A percentile compares a stretch with the other conserved stretches of the same genome.
These are phyloP conservation scores for Cephus pygmeus DNA, from an alignment of 2,888 invertebrate species.

Conservation along the genomic window DNA sequence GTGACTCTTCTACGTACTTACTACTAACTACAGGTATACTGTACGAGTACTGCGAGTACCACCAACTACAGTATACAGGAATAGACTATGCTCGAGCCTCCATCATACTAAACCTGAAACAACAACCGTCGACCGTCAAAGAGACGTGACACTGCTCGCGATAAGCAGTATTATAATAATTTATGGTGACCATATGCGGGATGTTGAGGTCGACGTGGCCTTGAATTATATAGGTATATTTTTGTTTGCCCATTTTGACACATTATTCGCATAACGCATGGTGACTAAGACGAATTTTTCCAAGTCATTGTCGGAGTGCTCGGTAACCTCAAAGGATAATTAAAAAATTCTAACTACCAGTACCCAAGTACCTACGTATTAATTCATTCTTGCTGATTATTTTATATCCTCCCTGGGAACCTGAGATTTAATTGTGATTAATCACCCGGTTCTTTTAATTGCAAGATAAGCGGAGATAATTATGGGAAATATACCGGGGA, in stretches of 20 bases:
- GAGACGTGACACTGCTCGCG: neutral
- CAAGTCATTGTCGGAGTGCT: neutral
- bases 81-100: neutral
- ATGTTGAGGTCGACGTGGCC: too few species aligned
- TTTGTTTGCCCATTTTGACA: too few species aligned
- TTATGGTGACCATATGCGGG: too few species aligned
- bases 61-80: neutral
- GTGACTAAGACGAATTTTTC: neutral
- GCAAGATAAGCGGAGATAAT: neutral
- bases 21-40: neutral
- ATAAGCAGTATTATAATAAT: neutral
- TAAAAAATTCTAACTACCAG: neutral
- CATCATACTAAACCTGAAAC: neutral
- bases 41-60: neutral
- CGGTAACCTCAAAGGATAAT: neutral
- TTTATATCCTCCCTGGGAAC: neutral
- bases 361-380: neutral
- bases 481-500: neutral
- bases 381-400: neutral
- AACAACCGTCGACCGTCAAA: neutral
- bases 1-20: neutral
- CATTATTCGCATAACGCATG: too few species aligned
- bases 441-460: neutral
- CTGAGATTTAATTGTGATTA: neutral
- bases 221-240: too few species aligned